Conservation (phyloP, 2,113 vertebrate species). For the Desmodus rotundus region DNA sequence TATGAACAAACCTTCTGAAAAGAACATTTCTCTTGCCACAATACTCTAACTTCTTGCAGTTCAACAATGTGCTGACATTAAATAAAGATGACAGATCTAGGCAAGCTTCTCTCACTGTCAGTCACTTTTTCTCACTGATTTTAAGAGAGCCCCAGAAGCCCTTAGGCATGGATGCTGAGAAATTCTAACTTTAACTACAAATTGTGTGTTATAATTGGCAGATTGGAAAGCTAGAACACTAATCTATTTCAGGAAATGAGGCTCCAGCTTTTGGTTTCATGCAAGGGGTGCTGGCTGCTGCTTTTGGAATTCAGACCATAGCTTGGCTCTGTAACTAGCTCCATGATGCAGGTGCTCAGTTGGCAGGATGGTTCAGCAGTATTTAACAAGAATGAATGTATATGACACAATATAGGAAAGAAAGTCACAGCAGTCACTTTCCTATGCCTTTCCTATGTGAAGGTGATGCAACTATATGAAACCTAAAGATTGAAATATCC, state of each 20-base stretch:
- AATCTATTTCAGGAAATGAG: constrained; percentile 57
- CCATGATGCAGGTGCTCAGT: no score
- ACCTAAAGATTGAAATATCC: neutral
- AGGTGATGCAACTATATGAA: neutral
- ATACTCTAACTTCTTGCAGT: constrained; percentile 40
- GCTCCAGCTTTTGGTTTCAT: constrained; percentile 26
- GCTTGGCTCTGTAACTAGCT: neutral
- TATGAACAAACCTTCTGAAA: no score
- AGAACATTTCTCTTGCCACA: no score
- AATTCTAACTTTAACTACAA: constrained; percentile 61
- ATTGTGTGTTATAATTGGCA: constrained; percentile 59
- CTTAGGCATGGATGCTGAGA: constrained; percentile 40
- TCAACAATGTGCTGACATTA: constrained; percentile 56
- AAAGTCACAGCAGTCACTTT: neutral
- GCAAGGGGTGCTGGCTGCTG: constrained; percentile 7
- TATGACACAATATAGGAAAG: neutral
- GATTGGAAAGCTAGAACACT: constrained; percentile 58
- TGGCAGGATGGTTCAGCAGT: neutral
- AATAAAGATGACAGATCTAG: constrained; percentile 59
- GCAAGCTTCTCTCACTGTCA: constrained; percentile 52
- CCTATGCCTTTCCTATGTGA: neutral
- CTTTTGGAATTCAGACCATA: neutral
- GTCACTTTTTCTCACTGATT: constrained; percentile 59
- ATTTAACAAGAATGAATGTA: neutral
- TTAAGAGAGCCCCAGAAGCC: constrained; percentile 50